A percentile compares a stretch with the other conserved stretches of the same genome.
Conservation (phyloP, 2,797 vertebrate species). For the Pangasius macronema region DNA sequence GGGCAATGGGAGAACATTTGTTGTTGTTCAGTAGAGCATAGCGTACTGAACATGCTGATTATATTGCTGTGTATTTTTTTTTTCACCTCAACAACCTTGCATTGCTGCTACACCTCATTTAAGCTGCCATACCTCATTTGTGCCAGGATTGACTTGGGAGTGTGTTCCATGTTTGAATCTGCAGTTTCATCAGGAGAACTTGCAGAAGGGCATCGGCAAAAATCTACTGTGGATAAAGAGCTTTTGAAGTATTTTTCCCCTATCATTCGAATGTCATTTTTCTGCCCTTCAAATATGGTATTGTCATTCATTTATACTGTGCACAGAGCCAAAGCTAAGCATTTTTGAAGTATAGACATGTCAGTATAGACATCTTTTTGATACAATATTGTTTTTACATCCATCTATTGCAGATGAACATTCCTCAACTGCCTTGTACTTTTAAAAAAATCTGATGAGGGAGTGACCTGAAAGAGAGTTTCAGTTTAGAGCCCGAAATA, state of each 20-base stretch:
- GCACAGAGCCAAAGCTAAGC: slow-evolving; percentile 29
- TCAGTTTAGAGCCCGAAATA: slow-evolving; percentile 1
- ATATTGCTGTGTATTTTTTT: slow-evolving; percentile 47
- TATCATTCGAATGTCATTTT: slow-evolving; percentile 5
- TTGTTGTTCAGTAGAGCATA: slow-evolving; percentile 52
- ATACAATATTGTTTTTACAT: slow-evolving; percentile 31
- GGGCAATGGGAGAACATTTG: slow-evolving; percentile 38
- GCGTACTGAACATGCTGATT: slow-evolving; percentile 50
- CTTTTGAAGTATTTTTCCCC: slow-evolving; percentile 11
- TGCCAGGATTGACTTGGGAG: slow-evolving; percentile 30
- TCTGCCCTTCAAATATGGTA: neutral
- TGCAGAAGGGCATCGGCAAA: slow-evolving; percentile 28
- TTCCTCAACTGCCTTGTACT: slow-evolving; percentile 9
- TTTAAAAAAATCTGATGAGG: neutral
- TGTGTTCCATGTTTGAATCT: slow-evolving; percentile 15
- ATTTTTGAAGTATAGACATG: slow-evolving; percentile 14
- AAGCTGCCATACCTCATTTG: slow-evolving; percentile 75
- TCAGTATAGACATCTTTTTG: slow-evolving; percentile 23
- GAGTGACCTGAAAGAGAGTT: slow-evolving; percentile 6
- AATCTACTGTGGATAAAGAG: slow-evolving; percentile 39
- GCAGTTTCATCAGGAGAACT: neutral
- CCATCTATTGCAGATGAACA: slow-evolving; percentile 8
- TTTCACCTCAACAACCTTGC: slow-evolving; percentile 60
- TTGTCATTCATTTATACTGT: slow-evolving; percentile 12
- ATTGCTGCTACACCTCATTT: slow-evolving; percentile 75